Conservation (phyloP, 37 sponge, comb jelly and placozoan species). For the Mnemiopsis leidyi region DNA sequence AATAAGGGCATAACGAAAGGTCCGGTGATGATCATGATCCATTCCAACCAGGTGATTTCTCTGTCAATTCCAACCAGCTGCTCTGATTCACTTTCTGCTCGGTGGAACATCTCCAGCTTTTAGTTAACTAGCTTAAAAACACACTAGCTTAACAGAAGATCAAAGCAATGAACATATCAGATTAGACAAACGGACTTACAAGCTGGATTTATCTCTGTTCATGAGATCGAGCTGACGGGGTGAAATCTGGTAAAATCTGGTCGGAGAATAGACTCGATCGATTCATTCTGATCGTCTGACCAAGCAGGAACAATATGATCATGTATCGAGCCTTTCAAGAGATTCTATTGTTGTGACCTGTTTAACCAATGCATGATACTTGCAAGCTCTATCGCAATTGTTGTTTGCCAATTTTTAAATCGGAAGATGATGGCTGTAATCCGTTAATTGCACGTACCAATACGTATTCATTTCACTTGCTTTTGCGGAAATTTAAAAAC, state of each 20-base stretch:
- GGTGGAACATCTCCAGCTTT: too few relatives aligned
- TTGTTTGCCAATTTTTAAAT: too few relatives aligned
- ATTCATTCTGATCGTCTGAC: not conserved
- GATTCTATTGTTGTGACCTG: not conserved
- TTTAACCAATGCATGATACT: not conserved
- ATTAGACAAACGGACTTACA: too few relatives aligned
- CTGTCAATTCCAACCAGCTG: not conserved
- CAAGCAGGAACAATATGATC: not conserved
- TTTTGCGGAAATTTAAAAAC: too few relatives aligned
- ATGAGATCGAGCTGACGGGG: too few relatives aligned
- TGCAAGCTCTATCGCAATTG: not conserved
- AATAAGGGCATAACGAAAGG: slow-evolving; percentile 34
- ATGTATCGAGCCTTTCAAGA: not conserved
- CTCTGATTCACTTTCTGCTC: slow-evolving; percentile 22
- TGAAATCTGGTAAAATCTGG: not conserved
- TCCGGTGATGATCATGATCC: slow-evolving; percentile 55
- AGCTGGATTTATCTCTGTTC: too few relatives aligned
- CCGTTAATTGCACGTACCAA: too few relatives aligned
- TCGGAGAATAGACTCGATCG: not conserved
- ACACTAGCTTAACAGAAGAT: too few relatives aligned
- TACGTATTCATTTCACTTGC: too few relatives aligned
- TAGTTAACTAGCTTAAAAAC: too few relatives aligned
- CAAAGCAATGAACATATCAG: too few relatives aligned
- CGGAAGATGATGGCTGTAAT: too few relatives aligned
- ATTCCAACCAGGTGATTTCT: slow-evolving; percentile 3